phyloP scores from a whole-genome alignment of 2,888 invertebrate genomes.

The Ernsta delagoae region DNA sequence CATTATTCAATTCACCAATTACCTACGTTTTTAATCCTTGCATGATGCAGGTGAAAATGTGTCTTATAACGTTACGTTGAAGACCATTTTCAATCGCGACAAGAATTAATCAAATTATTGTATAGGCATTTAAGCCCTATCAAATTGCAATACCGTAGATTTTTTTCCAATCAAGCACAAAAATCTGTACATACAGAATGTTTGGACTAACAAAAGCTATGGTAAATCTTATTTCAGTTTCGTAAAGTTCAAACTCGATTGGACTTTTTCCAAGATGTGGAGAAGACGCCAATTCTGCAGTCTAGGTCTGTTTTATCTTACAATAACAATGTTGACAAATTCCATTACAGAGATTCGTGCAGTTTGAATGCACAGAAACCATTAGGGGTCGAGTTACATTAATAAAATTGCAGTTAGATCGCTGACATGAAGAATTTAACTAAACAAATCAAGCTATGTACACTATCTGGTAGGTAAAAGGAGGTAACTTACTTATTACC shows the following conservation, averaged over 20 bases:
- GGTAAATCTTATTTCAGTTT: neutral
- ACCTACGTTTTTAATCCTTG: neutral
- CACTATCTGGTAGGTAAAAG: neutral
- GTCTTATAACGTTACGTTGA: neutral
- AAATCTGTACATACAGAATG: neutral
- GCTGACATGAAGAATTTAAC: slow-evolving; percentile 15
- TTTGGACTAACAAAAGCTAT: neutral
- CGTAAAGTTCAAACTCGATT: slow-evolving; percentile 6
- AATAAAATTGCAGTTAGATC: slow-evolving; percentile 49
- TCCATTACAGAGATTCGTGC: slow-evolving; percentile 60
- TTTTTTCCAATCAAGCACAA: neutral
- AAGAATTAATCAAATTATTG: neutral
- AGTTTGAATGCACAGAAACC: slow-evolving; percentile 48
- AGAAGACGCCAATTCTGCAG: slow-evolving; percentile 65
- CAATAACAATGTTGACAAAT: slow-evolving; percentile 68
- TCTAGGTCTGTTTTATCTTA: slow-evolving; percentile 60
- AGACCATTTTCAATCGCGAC: neutral
- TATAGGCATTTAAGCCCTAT: slow-evolving; percentile 13
- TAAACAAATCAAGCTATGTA: neutral
- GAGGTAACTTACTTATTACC: too few relatives aligned
- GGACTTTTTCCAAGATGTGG: neutral
- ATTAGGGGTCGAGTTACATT: slow-evolving; percentile 58
- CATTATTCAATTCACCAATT: neutral
- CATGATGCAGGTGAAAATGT: neutral
- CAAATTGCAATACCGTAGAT: neutral